phyloP scores from a whole-genome alignment of 92 coral and sea anemone genomes.

The Parazoanthus swiftii region DNA sequence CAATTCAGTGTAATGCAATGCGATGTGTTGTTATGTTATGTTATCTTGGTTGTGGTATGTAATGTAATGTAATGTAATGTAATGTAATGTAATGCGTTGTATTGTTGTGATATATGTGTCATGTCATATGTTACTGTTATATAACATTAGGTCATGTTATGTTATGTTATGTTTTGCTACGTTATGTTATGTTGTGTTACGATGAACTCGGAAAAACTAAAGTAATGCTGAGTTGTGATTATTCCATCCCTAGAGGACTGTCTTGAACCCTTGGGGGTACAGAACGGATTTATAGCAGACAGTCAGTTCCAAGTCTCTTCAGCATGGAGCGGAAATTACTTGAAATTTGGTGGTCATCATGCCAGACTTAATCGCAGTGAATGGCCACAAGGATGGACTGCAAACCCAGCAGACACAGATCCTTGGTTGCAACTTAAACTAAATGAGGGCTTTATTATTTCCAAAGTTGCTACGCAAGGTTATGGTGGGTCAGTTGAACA shows the following conservation, averaged over 20 bases:
- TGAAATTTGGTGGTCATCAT: slow-evolving; percentile 63
- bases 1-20: too few relatives aligned
- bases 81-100: too few relatives aligned
- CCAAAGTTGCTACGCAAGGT: slow-evolving; percentile 77
- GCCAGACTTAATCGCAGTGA: slow-evolving; percentile 63
- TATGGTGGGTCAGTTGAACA: slow-evolving; percentile 64
- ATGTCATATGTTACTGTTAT: too few relatives aligned
- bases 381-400: slow-evolving; percentile 85
- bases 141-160: too few relatives aligned
- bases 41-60: too few relatives aligned
- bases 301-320: slow-evolving; percentile 67
- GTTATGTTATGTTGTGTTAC: too few relatives aligned
- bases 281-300: slow-evolving; percentile 59
- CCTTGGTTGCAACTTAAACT: not conserved
- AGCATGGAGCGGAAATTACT: slow-evolving; percentile 58
- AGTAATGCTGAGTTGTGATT: too few relatives aligned
- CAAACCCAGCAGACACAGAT: slow-evolving; percentile 49
- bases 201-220: too few relatives aligned
- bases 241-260: slow-evolving; percentile 51
- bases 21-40: too few relatives aligned
- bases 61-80: too few relatives aligned
- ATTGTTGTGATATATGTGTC: too few relatives aligned
- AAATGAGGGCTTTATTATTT: slow-evolving; percentile 46
- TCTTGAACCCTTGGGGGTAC: slow-evolving; percentile 61
- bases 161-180: too few relatives aligned